Evolutionary conservation across 2,888 invertebrate species (phyloP).

Genomic region (Eustalomyia histrio): DNA sequence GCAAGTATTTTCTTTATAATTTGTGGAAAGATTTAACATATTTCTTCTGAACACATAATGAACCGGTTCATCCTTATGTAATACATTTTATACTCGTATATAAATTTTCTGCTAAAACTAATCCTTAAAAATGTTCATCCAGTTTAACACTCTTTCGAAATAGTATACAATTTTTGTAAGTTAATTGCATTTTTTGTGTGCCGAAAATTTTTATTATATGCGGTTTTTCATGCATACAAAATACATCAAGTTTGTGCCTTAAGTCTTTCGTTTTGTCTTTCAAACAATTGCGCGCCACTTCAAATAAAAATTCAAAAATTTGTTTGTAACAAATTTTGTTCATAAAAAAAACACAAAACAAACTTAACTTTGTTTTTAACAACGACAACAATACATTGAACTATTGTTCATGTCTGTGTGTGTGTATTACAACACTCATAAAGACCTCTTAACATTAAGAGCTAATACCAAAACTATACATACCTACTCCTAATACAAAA

Average conservation of each 20-base stretch:
- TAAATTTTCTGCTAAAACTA: no score
- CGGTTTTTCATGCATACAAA: slow-evolving; percentile 14
- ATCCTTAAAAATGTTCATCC: not conserved
- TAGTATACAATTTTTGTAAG: not conserved
- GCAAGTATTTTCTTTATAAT: no score
- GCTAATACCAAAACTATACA: not conserved
- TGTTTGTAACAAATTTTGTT: slow-evolving; percentile 53
- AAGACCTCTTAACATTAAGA: slow-evolving; percentile 31
- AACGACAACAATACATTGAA: slow-evolving; percentile 14
- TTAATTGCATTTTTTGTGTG: slow-evolving; percentile 32
- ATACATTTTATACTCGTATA: no score
- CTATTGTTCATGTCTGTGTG: not conserved
- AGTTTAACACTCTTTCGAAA: not conserved
- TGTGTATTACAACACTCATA: slow-evolving; percentile 45
- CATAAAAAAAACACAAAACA: slow-evolving; percentile 39
- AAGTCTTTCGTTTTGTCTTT: slow-evolving; percentile 61
- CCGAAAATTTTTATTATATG: slow-evolving; percentile 28
- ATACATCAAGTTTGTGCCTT: slow-evolving; percentile 56
- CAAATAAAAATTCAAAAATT: slow-evolving; percentile 17
- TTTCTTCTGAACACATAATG: no score
- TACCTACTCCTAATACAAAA: not conserved
- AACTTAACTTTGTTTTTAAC: slow-evolving; percentile 5
- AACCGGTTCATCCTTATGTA: slow-evolving; percentile 1
- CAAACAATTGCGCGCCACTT: slow-evolving; percentile 39
- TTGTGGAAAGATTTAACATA: no score